These are phyloP conservation scores for Nylanderia fulva DNA, from an alignment of 1,140 invertebrate genomes.

Conservation along the genomic window DNA sequence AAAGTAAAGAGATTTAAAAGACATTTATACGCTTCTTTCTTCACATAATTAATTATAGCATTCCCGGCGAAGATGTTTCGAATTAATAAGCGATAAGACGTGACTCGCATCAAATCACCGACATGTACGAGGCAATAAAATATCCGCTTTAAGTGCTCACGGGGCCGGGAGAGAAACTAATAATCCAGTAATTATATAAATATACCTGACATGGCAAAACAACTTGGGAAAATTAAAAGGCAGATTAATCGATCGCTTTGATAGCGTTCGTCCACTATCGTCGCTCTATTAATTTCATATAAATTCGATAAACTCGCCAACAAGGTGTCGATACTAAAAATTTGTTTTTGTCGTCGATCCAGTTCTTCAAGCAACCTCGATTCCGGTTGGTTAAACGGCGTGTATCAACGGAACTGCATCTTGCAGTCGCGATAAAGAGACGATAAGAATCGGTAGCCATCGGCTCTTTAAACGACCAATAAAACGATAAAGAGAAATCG, in stretches of 20 bases:
- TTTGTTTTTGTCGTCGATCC: slow-evolving; percentile 20
- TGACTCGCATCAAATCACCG: slow-evolving; percentile 41
- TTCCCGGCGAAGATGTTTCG: slow-evolving; percentile 30
- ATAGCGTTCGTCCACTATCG: slow-evolving; percentile 11
- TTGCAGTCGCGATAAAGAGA: slow-evolving; percentile 27
- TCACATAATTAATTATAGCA: slow-evolving; percentile 30
- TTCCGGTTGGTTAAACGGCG: slow-evolving; percentile 13
- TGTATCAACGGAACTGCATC: slow-evolving; percentile 33
- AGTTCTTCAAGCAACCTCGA: slow-evolving; percentile 45
- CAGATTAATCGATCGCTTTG: background rate
- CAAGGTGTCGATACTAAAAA: slow-evolving; percentile 30
- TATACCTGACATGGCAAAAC: background rate
- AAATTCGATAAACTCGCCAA: slow-evolving; percentile 18
- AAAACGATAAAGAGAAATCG: slow-evolving; percentile 19
- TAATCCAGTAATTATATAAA: slow-evolving; percentile 28
- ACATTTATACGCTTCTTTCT: slow-evolving; percentile 3
- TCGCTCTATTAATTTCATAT: slow-evolving; percentile 52
- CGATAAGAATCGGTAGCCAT: slow-evolving; percentile 32
- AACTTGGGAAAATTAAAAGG: slow-evolving; percentile 13
- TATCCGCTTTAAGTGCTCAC: slow-evolving; percentile 17
- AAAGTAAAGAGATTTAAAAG: background rate
- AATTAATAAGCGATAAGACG: slow-evolving; percentile 43
- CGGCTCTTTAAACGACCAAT: slow-evolving; percentile 4
- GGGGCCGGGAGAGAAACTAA: slow-evolving; percentile 10
- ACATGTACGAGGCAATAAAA: slow-evolving; percentile 34